Percentiles rank a stretch among this genome's conserved stretches.
phyloP scores from a whole-genome alignment of 1,140 invertebrate genomes.

The Drosophila dunni region DNA sequence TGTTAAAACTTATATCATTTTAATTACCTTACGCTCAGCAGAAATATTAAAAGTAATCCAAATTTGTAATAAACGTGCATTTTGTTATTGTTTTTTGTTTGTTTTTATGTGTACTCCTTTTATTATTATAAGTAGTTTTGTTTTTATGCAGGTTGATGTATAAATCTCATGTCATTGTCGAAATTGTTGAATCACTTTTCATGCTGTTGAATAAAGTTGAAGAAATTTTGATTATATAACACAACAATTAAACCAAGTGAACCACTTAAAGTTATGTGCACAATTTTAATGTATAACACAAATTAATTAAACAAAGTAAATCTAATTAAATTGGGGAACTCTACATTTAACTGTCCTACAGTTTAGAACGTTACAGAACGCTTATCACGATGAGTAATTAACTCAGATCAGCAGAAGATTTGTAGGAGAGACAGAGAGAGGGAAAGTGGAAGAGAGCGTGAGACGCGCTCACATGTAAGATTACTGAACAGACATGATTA shows the following conservation, averaged over 20 bases:
- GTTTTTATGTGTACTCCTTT: conserved; percentile 21
- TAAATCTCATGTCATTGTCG: conserved; percentile 56
- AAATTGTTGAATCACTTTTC: conserved; percentile 33
- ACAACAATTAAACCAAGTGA: conserved; percentile 2
- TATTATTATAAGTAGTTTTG: conserved; percentile 21
- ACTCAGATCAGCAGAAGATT: not conserved
- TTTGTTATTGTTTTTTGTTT: conserved; percentile 43
- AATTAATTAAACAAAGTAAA: not conserved
- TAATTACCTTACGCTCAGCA: conserved; percentile 78
- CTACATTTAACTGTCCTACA: not conserved
- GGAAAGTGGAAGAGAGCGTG: no score
- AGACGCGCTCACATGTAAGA: not conserved
- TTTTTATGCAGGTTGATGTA: conserved; percentile 34
- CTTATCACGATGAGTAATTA: conserved; percentile 6
- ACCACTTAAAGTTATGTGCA: conserved; percentile 6
- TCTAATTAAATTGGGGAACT: conserved; percentile 9
- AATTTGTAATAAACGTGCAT: conserved; percentile 82
- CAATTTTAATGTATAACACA: conserved; percentile 1
- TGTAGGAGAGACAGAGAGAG: not conserved
- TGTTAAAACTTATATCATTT: conserved; percentile 18
- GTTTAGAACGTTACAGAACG: not conserved
- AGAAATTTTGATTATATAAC: conserved; percentile 49
- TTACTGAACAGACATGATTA: not conserved
- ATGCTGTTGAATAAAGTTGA: conserved; percentile 40
- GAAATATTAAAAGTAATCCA: conserved; percentile 80